Base-by-base conservation (phyloP, 2,113 vertebrate species). In the Phaethon lepturus region DNA sequence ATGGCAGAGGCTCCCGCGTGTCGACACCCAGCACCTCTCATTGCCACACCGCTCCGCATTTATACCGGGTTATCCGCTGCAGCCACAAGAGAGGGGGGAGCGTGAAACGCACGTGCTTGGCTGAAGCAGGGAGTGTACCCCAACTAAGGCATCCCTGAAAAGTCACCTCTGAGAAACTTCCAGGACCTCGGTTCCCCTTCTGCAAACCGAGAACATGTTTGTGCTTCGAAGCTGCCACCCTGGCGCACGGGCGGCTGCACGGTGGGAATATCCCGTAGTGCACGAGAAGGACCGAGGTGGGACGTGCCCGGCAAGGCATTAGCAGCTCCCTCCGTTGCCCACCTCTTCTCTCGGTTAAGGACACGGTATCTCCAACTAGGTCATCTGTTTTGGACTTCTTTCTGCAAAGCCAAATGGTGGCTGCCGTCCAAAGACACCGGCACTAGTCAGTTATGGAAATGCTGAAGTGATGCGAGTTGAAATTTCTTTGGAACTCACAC, bases 41-140 rank as follows among this genome's bases (percentile, higher is more conserved):
- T n/a, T 90, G 82, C 72, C 58, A 11, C 85, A 9, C 15, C 0
- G 1, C 66, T 49, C 35, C 0, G 0, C 58, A 64, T 38, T 1
- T 6, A 22, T 1, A 10, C 13, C 19, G 13, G 88, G 42, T 23
- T 53, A 63, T 38, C 42, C 44, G 64, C 66, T 63, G 49, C 55
- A 31, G 63, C 49, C 71, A 72, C 6, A 11, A 53, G 83, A 40
- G 56, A 64, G 58, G 2, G 58, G 33, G 47, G 29, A 88, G 8
- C 0, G 3, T 55, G 52, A 49, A 66, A 50, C 0, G 1, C 78
- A 42, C 2, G 0, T 3, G 25, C 53, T 50, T n/a, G 35, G 44
- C 58, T 73, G 66, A 38, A 79, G 77, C 10, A 74, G 28, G 9
- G 49, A 62, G 13, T 0, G 1, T 17, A 18, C 6, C 44, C 45